These are phyloP conservation scores for Opisthocomus hoazin DNA, from an alignment of 2,113 vertebrate species.

Conservation along the genomic window DNA sequence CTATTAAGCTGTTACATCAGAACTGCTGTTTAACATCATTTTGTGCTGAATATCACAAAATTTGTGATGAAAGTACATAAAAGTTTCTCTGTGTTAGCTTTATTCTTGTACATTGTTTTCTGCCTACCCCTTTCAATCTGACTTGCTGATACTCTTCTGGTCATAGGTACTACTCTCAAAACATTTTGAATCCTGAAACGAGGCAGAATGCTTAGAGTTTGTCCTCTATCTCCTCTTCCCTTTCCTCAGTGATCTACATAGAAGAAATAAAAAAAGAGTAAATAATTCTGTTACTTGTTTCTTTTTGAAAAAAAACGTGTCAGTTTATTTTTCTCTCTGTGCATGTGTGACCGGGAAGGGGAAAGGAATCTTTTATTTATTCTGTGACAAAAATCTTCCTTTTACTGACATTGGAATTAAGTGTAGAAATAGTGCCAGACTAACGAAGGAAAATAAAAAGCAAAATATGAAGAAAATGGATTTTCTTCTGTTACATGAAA, in stretches of 20 bases:
- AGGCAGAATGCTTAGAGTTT: background rate
- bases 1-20: background rate
- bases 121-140: background rate
- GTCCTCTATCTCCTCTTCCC: background rate
- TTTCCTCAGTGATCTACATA: background rate
- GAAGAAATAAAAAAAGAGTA: background rate
- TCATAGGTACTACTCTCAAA: background rate
- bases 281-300: background rate
- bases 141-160: background rate
- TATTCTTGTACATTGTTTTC: background rate
- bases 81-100: background rate
- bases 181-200: background rate
- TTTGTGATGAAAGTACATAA: background rate
- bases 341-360: background rate
- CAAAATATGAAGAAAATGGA: background rate
- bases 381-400: background rate
- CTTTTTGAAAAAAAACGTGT: background rate
- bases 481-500: background rate
- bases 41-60: background rate
- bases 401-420: background rate
- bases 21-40: background rate
- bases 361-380: background rate
- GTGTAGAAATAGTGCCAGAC: background rate
- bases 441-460: background rate
- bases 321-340: background rate